Evolutionary conservation across 2,113 vertebrate species (phyloP), one percentile per base, ranked within the genome.

Genomic region (Chroicocephalus ridibundus): DNA sequence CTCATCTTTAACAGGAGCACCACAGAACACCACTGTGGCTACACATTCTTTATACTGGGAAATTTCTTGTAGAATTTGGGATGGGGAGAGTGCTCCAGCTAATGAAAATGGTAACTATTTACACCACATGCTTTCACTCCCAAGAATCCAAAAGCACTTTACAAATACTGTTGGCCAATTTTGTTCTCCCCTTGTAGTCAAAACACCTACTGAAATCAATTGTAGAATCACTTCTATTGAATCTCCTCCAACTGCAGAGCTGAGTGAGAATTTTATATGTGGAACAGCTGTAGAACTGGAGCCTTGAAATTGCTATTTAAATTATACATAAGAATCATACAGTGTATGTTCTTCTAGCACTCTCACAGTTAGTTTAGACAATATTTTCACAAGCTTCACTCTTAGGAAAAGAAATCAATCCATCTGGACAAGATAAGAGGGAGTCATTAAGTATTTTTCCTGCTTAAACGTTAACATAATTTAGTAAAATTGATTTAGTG

Each of bases 171-270:
- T 95, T 90, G 81, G 84, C 81, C 86, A 96, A 90, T 94, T 77
- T 93, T 94, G 29, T 66, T 87, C 93, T 90, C 58, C 58, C 72
- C 89, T 90, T 91, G 55, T 87, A 96, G 93, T 93, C 84, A 93
- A 94, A 96, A 95, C 74, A 91, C 86, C 95, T 95, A 93, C 89
- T 82, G 86, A 94, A 97, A 94, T 94, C 81, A 91, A 82, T 91
- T 88, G 81, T 85, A 82, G 77, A 91, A 70, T 97, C 93, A 88
- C 75, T 93, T 91, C n/a, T 62, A 49, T 77, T 96, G 93, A 97
- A 94, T 85, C 58, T 54, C 75, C 62, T 97, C 94, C 96, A 96
- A 94, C 62, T 82, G 49, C 85, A 91, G 82, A 94, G 32, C 75
- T 86, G 66, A 94, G 89, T 95, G 94, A 94, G 94, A 95, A 82